Evolutionary conservation across 2,797 vertebrate genomes (phyloP).

Genomic region (Eremophila alpestris): DNA sequence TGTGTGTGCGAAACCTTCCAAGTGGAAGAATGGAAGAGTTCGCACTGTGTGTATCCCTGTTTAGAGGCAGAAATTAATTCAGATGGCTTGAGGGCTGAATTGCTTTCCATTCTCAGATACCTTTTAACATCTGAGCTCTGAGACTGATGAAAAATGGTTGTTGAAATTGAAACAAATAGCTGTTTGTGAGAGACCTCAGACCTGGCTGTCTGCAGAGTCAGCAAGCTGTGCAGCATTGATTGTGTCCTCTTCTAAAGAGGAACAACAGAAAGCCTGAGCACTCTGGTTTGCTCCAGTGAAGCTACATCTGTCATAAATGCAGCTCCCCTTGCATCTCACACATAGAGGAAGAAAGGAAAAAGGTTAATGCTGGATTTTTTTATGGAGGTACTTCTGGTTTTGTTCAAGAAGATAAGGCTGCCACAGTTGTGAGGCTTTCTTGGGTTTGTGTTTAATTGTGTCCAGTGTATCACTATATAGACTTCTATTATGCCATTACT

Average conservation of each 20-base stretch:
- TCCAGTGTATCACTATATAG: background rate
- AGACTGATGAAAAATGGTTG: background rate
- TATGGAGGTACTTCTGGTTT: background rate
- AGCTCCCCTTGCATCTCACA: background rate
- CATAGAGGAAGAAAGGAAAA: background rate
- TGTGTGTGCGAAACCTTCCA: slow-evolving; percentile 3
- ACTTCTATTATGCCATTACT: background rate
- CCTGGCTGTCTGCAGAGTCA: background rate
- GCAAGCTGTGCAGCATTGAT: background rate
- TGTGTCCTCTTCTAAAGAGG: background rate
- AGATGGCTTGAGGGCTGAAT: background rate
- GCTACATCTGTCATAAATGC: background rate
- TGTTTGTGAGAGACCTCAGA: background rate
- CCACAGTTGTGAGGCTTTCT: background rate
- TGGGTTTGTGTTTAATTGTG: background rate
- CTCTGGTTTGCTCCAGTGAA: background rate
- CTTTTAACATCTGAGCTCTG: background rate
- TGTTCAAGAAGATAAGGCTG: background rate
- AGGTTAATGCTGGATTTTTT: background rate
- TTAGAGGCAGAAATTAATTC: slow-evolving; percentile 7
- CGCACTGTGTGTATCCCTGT: background rate
- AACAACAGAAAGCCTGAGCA: background rate
- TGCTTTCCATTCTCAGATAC: background rate
- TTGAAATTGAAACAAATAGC: slow-evolving; percentile 18
- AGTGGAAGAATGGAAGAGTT: background rate